Evolutionary conservation across 2,888 invertebrate genomes (phyloP), one percentile per base, ranked within the genome.

Genomic region (Mythimna ferrago): DNA sequence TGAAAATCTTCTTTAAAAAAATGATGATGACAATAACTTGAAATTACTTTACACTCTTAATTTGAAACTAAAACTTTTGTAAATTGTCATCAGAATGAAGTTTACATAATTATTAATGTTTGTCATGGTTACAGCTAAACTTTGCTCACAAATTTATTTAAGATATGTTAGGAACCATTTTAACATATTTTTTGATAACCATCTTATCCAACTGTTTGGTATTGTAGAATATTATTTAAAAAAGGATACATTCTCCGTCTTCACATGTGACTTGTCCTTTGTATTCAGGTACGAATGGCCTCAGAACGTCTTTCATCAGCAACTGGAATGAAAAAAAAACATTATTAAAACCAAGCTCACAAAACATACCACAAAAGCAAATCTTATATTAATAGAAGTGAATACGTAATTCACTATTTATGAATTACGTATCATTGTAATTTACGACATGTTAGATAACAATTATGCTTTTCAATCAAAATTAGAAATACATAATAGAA

Each of bases 261-360:
- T 98, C 98, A 88, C 97, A 97, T 4, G 97, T 97, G 76, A 98
- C 97, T 90, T 98, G 97, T n/a, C 99, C 99, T 92, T 98, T 98
- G 96, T 98, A 99, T 93, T 99, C 98, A 32, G 99, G 99, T 73
- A 99, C 99, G 91, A 98, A 99, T 0, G 99, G 98, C 87, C 98
- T 97, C 48, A 99, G 96, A 32, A 98, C 97, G 91, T 99, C 99
- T 90, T 98, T 98, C 99, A 99, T 99, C 91, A 99, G 96, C 83
- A 98, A 95, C 93, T 96, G 94, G 91, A 96, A 74, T 48, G 72
- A 89, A 81, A 76, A 77, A 75, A 44, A 64, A 1, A 32, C 5
- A 21, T 72, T 4, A 81, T 76, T 66, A 81, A 56, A 63, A 66
- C 26, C 0, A 66, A 61, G 38, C 57, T 38, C 16, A 54, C 16